phyloP scores from a whole-genome alignment of 2,797 vertebrate genomes.

The Pseudotriccus pelzelni region DNA sequence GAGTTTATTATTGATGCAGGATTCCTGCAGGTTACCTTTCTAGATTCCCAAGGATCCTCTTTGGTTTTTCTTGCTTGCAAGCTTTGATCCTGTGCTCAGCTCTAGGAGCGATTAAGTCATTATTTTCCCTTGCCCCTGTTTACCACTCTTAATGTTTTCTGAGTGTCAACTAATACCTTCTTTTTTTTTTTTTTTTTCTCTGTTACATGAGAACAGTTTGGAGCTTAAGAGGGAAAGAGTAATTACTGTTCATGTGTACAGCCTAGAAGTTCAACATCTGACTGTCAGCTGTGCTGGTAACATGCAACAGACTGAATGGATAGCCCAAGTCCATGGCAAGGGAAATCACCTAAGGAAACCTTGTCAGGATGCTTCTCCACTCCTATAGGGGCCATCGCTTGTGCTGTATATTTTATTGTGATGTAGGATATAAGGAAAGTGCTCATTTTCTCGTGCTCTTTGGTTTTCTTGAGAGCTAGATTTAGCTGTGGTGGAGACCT shows the following conservation, averaged over 20 bases:
- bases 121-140: background rate
- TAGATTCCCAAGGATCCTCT: background rate
- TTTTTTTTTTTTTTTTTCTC: too few relatives aligned
- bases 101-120: background rate
- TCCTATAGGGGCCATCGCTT: rapidly evolving
- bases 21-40: background rate
- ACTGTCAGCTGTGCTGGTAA: background rate
- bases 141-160: background rate
- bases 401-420: background rate
- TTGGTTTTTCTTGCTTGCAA: background rate
- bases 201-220: background rate
- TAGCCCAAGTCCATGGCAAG: background rate
- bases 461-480: background rate
- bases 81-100: background rate
- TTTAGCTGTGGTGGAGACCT: background rate
- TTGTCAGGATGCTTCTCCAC: background rate
- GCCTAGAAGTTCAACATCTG: background rate
- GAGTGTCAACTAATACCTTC: background rate
- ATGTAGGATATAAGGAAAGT: background rate
- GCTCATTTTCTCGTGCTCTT: background rate
- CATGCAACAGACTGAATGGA: background rate
- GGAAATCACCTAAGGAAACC: background rate
- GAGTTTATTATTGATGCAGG: background rate
- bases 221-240: background rate
- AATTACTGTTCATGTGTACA: background rate